Base-by-base conservation (phyloP, 2,888 invertebrate species). In the Dynastes tityus region DNA sequence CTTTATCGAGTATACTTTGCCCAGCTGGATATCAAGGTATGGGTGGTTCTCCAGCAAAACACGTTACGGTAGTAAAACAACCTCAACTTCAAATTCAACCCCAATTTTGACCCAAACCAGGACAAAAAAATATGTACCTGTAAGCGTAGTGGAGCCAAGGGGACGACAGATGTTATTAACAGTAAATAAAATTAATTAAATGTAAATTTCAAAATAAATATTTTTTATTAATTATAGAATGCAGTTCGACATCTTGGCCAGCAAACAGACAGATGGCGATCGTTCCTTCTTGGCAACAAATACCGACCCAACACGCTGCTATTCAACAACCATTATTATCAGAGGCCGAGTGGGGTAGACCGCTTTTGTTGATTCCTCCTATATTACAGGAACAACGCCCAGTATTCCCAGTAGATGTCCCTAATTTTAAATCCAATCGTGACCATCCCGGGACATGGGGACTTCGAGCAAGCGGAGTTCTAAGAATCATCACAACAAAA, bases 1-100 rank as follows among this genome's bases (percentile, higher is more conserved):
- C 92, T 98, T 88, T 97, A 53, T 97, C 97, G n/a, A 97, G 97
- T 68, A 96, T 98, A 85, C 91, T 98, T 76, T 97, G 97, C 89
- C 97, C 97, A 85, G 95, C 96, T 61, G 94, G 95, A 27, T 96
- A 97, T 86, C 97, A 97, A 91, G 90, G 90, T 29, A 91, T 93
- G 90, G 92, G 93, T 76, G 89, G 88, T 45, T 94, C 94, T 74
- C 94, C 94, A 51, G 92, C 93, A 3, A 93, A 94, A 85, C 93
- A 93, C 84, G 92, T 94, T 81, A 93, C 94, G 61, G 93, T 93
- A 51, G 91, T 92, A 37, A 92, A 94, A 84, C 93, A 93, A 82
- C 92, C 92, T 76, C 91, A 91, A 4, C 90, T 96, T 82, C 96
- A 96, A 87, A 93, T 96, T 83, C 93, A 96, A 83, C 95, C 95